Evolutionary conservation across 2,113 vertebrate genomes (phyloP), one percentile per base, ranked within the genome.

Genomic region (Chamaea fasciata): DNA sequence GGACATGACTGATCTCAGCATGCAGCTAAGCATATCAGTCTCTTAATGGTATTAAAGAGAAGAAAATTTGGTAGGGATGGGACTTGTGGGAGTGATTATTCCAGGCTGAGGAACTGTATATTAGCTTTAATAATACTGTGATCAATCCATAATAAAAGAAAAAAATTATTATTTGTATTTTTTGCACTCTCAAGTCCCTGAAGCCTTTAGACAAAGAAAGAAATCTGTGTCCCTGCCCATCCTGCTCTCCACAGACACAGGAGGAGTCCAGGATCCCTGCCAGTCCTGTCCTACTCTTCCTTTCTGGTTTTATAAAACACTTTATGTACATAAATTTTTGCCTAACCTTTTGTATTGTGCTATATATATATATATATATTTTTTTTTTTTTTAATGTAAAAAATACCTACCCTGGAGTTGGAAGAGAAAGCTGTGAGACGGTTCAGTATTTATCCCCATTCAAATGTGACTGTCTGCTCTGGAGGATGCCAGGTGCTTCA

Each of bases 401-500:
- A 94, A 89, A 57, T 87, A 76, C 70, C 87, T 85, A 73, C 63
- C 84, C 53, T 39, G 59, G 57, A 95, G 82, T 33, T 91, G 73
- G 92, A 85, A 69, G 74, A 79, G 46, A 56, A 87, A 89, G 60
- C 70, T 83, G 75, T 2, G 67, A 83, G 80, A 31, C 4, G 10
- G 53, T 94, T 96, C 87, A 84, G 49, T 92, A 93, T 95, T 89
- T 92, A 90, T 92, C 67, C 91, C 80, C 52, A 78, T 75, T 89
- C 57, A 94, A 63, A 95, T 87, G 42, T 27, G 79, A 18, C 50
- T 87, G 80, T 76, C 91, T 82, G 77, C 89, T 97, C 93, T 67
- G 68, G 91, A 68, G 35, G 76, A 79, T 85, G 83, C 89, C 82
- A 91, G 95, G 90, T 80, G 92, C 96, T 89, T 90, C 91, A 95